A percentile compares a stretch with the other conserved stretches of the same genome.
These are phyloP conservation scores for Thecocarcelia acutangulata DNA, from an alignment of 2,888 invertebrate genomes.

Conservation along the genomic window DNA sequence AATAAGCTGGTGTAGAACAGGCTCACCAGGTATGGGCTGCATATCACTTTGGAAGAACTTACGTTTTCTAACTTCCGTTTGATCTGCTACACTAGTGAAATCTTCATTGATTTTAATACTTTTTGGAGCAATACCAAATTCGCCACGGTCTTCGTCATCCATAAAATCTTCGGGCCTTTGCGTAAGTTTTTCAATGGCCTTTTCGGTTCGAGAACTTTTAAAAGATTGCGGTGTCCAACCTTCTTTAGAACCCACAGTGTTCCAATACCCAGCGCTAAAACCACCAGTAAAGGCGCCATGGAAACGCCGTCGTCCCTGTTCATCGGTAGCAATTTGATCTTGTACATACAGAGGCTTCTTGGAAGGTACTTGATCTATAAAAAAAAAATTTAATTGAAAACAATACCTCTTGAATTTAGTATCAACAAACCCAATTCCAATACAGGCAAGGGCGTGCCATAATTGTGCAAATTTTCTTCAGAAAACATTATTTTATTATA, in stretches of 20 bases:
- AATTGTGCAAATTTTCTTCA: constrained; percentile 86
- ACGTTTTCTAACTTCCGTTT: constrained; percentile 78
- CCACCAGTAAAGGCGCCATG: constrained; percentile 99
- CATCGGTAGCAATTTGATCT: constrained; percentile 95
- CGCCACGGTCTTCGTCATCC: constrained; percentile 98
- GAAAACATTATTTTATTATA: constrained; percentile 79
- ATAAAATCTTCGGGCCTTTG: constrained; percentile 96
- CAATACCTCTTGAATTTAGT: background rate
- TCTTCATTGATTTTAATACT: constrained; percentile 90
- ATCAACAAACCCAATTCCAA: constrained; percentile 88
- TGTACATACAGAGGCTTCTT: constrained; percentile 90
- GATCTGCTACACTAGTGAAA: constrained; percentile 82
- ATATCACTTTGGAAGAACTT: constrained; percentile 76
- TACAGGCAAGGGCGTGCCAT: constrained; percentile 91
- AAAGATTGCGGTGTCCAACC: constrained; percentile 96
- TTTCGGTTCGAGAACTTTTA: constrained; percentile 91
- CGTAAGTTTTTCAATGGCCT: constrained; percentile 80
- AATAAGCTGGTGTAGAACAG: constrained; percentile 87
- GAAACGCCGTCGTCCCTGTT: constrained; percentile 93
- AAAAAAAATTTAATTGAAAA: background rate
- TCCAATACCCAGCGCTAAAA: constrained; percentile 98
- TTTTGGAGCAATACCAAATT: constrained; percentile 97
- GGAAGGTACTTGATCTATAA: constrained; percentile 87
- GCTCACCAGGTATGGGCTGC: constrained; percentile 83
- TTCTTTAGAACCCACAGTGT: constrained; percentile 97